Evolutionary conservation across 1,140 invertebrate species (phyloP).

Genomic region (Polypedilum pembai): DNA sequence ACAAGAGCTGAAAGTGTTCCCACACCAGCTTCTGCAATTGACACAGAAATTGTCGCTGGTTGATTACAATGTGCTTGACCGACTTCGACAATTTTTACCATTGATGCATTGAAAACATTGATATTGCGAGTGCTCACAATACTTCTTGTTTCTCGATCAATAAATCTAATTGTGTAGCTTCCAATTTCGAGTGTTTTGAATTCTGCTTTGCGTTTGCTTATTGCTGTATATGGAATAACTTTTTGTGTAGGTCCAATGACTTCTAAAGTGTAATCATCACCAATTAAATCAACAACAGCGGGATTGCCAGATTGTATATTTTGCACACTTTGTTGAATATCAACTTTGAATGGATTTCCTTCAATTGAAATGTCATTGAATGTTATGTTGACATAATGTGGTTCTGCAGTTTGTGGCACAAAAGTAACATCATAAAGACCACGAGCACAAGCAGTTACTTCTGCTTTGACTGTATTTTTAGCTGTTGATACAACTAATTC

Average conservation of each 20-base stretch:
- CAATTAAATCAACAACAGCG: conserved; percentile 50
- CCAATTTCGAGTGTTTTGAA: conserved; percentile 49
- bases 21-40: conserved; percentile 66
- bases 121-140: conserved; percentile 52
- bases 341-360: conserved; percentile 85
- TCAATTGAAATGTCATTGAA: conserved; percentile 93
- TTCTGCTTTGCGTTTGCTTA: conserved; percentile 46
- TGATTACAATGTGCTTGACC: conserved; percentile 74
- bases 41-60: conserved; percentile 61
- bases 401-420: conserved; percentile 77
- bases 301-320: conserved; percentile 52
- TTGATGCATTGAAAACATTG: conserved; percentile 77
- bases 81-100: conserved; percentile 69
- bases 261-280: conserved; percentile 50
- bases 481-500: conserved; percentile 90
- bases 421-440: conserved; percentile 96
- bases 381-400: conserved; percentile 91
- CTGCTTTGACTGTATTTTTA: conserved; percentile 77
- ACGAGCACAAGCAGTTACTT: conserved; percentile 80
- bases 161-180: conserved; percentile 46
- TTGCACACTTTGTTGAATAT: conserved; percentile 79
- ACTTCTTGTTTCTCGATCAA: conserved; percentile 42
- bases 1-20: conserved; percentile 73
- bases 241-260: conserved; percentile 49
- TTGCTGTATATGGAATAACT: conserved; percentile 45